These are phyloP conservation scores for Athalia circularis DNA, from an alignment of 2,888 invertebrate species.

Conservation along the genomic window DNA sequence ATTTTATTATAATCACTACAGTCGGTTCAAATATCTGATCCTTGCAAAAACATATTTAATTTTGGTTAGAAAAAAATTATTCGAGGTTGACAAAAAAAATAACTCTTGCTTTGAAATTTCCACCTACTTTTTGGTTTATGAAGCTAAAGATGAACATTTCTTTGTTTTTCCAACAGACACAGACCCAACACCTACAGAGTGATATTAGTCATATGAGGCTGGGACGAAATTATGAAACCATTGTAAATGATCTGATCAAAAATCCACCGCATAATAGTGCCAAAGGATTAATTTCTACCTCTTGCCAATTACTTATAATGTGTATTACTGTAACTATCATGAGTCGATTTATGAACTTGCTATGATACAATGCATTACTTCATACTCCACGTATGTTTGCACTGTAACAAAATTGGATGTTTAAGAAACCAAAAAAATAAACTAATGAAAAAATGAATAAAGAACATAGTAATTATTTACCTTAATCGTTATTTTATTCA, in stretches of 20 bases:
- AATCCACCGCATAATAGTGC: conserved; percentile 27
- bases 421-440: conserved; percentile 41
- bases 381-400: background rate
- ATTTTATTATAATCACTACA: conserved; percentile 3
- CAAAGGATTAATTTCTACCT: background rate
- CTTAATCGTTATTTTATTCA: conserved; percentile 41
- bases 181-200: conserved; percentile 57
- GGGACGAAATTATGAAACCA: conserved; percentile 53
- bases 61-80: conserved; percentile 13
- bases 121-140: background rate
- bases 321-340: background rate
- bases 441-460: conserved; percentile 57
- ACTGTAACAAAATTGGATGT: conserved; percentile 25
- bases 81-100: too few species aligned
- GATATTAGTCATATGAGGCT: conserved; percentile 49
- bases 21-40: background rate
- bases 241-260: conserved; percentile 55
- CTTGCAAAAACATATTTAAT: background rate
- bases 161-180: conserved; percentile 53
- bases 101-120: background rate
- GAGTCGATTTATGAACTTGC: background rate
- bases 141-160: background rate
- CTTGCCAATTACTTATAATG: background rate
- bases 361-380: background rate
- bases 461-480: conserved; percentile 4